phyloP scores from a whole-genome alignment of 1,140 invertebrate genomes.

The Aphaenogaster floridana region DNA sequence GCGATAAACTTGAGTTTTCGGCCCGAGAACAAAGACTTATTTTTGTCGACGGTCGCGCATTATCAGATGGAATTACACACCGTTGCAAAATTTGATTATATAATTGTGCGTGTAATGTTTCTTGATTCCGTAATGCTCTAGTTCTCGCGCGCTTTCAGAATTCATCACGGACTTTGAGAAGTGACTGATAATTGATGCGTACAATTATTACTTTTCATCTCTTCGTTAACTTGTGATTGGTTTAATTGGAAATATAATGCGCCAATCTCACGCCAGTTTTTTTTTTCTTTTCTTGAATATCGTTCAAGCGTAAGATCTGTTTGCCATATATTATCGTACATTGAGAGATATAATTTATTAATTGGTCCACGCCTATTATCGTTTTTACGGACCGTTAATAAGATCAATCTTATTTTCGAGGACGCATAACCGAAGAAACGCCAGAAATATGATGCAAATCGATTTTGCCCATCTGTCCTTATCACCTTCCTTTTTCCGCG shows the following conservation, averaged over 20 bases:
- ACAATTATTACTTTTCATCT: background rate
- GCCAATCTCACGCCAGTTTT: background rate
- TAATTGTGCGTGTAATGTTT: slow-evolving; percentile 25
- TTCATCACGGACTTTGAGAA: background rate
- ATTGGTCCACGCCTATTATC: slow-evolving; percentile 26
- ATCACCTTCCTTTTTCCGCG: slow-evolving; percentile 35
- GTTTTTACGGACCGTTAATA: background rate
- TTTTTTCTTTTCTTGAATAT: background rate
- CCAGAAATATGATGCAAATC: slow-evolving; percentile 55
- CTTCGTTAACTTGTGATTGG: background rate
- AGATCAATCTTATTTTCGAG: slow-evolving; percentile 14
- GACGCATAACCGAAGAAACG: slow-evolving; percentile 28
- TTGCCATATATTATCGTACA: background rate
- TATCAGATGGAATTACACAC: slow-evolving; percentile 39
- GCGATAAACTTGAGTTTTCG: slow-evolving; percentile 29
- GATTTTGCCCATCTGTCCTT: slow-evolving; percentile 54
- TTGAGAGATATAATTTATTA: slow-evolving; percentile 29
- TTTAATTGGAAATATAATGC: slow-evolving; percentile 5
- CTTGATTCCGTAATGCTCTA: slow-evolving; percentile 29
- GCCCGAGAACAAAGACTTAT: slow-evolving; percentile 29
- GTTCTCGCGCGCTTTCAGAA: slow-evolving; percentile 25
- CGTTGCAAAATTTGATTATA: slow-evolving; percentile 47
- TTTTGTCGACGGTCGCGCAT: slow-evolving; percentile 18
- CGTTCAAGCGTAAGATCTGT: background rate
- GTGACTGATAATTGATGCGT: background rate